A percentile compares a stretch with the other conserved stretches of the same genome.
These are phyloP conservation scores for Marisa cornuarietis DNA, from an alignment of 1,140 invertebrate genomes.

Conservation along the genomic window DNA sequence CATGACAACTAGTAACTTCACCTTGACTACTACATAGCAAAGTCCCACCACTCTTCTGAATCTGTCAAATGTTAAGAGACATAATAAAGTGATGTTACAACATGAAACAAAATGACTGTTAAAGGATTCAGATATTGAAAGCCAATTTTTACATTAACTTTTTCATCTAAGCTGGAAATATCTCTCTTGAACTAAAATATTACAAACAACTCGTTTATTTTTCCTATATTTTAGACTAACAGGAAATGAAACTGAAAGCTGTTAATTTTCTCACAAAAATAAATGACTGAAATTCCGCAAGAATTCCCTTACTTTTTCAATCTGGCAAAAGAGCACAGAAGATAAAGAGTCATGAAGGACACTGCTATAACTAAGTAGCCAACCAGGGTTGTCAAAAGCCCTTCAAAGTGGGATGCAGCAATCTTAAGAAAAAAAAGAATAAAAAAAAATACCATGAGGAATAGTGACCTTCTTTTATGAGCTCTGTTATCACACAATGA, in stretches of 20 bases:
- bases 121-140: neutral
- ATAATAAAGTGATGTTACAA: neutral
- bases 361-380: constrained; percentile 93
- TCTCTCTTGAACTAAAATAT: too few species aligned
- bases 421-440: constrained; percentile 66
- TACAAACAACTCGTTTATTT: too few species aligned
- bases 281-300: neutral
- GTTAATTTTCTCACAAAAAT: neutral
- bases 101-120: neutral
- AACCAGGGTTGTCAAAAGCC: constrained; percentile 86
- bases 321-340: constrained; percentile 74
- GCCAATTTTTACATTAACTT: neutral
- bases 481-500: too few species aligned
- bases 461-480: neutral
- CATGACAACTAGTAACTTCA: constrained; percentile 87
- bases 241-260: neutral
- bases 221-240: too few species aligned
- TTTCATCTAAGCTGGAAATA: neutral
- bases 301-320: constrained; percentile 74
- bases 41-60: constrained; percentile 87
- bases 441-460: neutral
- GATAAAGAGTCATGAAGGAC: constrained; percentile 84
- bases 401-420: constrained; percentile 87
- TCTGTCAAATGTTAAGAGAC: constrained; percentile 49
- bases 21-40: constrained; percentile 97